These are phyloP conservation scores for Drosophila ananassae DNA, from an alignment of 1,140 invertebrate genomes.

Conservation along the genomic window DNA sequence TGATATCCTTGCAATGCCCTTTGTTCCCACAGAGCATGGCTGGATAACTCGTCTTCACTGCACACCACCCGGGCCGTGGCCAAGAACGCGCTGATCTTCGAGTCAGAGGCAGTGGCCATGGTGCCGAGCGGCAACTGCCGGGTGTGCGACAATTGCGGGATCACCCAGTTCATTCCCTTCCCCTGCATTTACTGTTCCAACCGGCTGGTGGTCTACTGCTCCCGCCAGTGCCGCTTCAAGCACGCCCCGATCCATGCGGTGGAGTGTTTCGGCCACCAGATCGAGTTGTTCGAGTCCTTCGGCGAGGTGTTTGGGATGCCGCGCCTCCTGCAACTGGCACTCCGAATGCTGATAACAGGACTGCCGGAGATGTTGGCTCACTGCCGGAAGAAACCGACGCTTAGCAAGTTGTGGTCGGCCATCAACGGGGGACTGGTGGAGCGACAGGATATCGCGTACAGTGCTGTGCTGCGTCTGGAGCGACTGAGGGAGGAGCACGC, in stretches of 20 bases:
- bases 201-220: slow-evolving; percentile 67
- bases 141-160: slow-evolving; percentile 64
- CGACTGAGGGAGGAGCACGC: slow-evolving; percentile 36
- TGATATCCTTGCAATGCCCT: neutral
- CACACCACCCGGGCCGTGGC: slow-evolving; percentile 54
- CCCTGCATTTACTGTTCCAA: slow-evolving; percentile 75
- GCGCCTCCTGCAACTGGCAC: slow-evolving; percentile 59
- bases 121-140: slow-evolving; percentile 65
- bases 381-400: slow-evolving; percentile 65
- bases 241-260: slow-evolving; percentile 65
- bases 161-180: slow-evolving; percentile 65
- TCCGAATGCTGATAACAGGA: slow-evolving; percentile 63
- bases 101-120: slow-evolving; percentile 57
- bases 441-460: slow-evolving; percentile 59
- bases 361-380: slow-evolving; percentile 59
- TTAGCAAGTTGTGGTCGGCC: slow-evolving; percentile 63
- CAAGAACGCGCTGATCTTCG: slow-evolving; percentile 57
- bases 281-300: slow-evolving; percentile 66
- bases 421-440: slow-evolving; percentile 61
- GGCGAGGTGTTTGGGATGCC: slow-evolving; percentile 59
- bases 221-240: slow-evolving; percentile 62
- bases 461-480: slow-evolving; percentile 54
- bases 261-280: slow-evolving; percentile 67
- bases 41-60: slow-evolving; percentile 57
- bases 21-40: slow-evolving; percentile 50